phyloP scores from a whole-genome alignment of 2,113 vertebrate species.

The Climacteris rufus region DNA sequence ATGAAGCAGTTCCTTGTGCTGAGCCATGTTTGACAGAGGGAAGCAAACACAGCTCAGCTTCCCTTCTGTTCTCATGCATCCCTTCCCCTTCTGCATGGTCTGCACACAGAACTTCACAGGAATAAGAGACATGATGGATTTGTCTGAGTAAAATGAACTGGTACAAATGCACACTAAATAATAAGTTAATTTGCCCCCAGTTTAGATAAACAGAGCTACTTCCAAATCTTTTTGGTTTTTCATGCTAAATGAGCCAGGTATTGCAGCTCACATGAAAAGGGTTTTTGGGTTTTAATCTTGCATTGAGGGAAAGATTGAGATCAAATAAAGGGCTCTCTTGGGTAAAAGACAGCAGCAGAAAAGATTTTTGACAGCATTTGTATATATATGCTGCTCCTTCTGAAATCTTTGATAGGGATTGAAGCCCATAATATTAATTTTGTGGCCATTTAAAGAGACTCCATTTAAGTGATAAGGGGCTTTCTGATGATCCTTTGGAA shows the following conservation, averaged over 20 bases:
- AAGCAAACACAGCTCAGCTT: neutral
- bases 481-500: neutral
- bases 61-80: neutral
- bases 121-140: neutral
- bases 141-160: neutral
- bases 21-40: neutral
- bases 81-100: fast-evolving
- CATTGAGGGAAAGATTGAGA: neutral
- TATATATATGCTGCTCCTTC: neutral
- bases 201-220: neutral
- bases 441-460: neutral
- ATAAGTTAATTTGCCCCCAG: neutral
- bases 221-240: neutral
- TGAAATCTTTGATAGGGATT: neutral
- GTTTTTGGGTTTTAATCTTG: neutral
- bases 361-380: neutral
- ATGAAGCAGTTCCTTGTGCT: neutral
- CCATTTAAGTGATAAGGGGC: neutral
- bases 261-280: neutral
- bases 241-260: neutral
- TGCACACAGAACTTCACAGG: neutral
- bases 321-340: neutral
- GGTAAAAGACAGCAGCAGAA: neutral
- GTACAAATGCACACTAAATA: neutral
- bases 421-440: neutral